Evolutionary conservation across 53 echinoderm and acorn worm species (phyloP).

Genomic region (Holothuria scabra): DNA sequence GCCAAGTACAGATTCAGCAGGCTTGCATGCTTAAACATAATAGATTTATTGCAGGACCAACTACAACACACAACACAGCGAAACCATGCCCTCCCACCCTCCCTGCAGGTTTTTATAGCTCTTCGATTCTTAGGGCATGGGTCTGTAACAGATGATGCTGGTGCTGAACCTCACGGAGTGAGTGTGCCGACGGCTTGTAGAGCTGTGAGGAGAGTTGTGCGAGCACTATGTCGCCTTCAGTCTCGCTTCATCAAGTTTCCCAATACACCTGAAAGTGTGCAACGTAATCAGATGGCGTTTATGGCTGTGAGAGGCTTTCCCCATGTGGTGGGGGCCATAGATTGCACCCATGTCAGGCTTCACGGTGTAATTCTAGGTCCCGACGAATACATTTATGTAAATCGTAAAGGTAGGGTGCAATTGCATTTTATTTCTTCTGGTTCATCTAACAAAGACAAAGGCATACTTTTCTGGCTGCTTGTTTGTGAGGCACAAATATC

Average conservation of each 20-base stretch:
- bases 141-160: background rate
- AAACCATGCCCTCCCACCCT: constrained; percentile 15
- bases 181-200: background rate
- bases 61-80: background rate
- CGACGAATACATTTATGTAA: no score
- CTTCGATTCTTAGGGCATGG: background rate
- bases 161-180: background rate
- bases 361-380: no score
- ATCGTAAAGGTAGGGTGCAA: no score
- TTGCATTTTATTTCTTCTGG: no score
- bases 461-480: no score
- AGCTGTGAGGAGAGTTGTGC: background rate
- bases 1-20: background rate
- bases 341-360: no score
- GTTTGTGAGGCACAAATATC: no score
- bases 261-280: background rate
- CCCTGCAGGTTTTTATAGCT: background rate
- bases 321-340: no score
- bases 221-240: background rate
- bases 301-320: no score
- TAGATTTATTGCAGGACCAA: background rate
- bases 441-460: no score
- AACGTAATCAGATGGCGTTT: background rate
- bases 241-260: background rate
- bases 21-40: constrained; percentile 14